Base-by-base conservation (phyloP, 1,140 invertebrate species). In the Hyposmocoma kahamanoa region DNA sequence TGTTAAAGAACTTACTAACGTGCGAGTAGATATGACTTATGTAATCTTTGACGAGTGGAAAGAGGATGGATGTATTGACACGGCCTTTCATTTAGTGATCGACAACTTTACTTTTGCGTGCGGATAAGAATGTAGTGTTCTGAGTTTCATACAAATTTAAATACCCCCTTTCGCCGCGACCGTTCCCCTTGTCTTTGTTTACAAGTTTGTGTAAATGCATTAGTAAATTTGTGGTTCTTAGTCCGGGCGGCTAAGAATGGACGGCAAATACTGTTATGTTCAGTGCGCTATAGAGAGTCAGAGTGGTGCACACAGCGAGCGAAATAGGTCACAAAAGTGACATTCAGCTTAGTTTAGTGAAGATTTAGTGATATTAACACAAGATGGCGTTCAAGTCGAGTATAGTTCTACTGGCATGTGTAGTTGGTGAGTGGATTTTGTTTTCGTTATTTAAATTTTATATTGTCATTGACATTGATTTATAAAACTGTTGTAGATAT, bases 241-340 rank as follows among this genome's bases (percentile, higher is more conserved):
- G n/a, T n/a, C n/a, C n/a, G n/a, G n/a, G n/a, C 62, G 64, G 64
- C 64, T 82, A 84, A 78, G 75, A 76, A 72, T 67, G 62, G 70
- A 66, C 62, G 67, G 72, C 75, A 80, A 83, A 84, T 81, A 79
- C 49, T 75, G 67, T 72, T 75, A 66, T 72, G 64, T 62, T 74
- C 79, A 83, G 77, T 84, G 69, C 71, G 71, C 68, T 62, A 53
- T 67, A 65, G 78, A 70, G 67, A n/a, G n/a, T n/a, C n/a, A n/a
- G n/a, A 66, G 74, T 63, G 75, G 76, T 50, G 67, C 72, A 71
- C 67, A 67, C 68, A 70, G 68, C 72, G 69, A 48, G 53, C 62
- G 51, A 59, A 50, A 65, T 62, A 72, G 67, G 67, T 84, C 73
- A 78, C 64, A 50, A 54, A 61, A 67, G 71, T 82, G 72, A 74